Evolutionary conservation across 2,888 invertebrate genomes (phyloP), one percentile per base, ranked within the genome.

Genomic region (Drosophila heteroneura): DNA sequence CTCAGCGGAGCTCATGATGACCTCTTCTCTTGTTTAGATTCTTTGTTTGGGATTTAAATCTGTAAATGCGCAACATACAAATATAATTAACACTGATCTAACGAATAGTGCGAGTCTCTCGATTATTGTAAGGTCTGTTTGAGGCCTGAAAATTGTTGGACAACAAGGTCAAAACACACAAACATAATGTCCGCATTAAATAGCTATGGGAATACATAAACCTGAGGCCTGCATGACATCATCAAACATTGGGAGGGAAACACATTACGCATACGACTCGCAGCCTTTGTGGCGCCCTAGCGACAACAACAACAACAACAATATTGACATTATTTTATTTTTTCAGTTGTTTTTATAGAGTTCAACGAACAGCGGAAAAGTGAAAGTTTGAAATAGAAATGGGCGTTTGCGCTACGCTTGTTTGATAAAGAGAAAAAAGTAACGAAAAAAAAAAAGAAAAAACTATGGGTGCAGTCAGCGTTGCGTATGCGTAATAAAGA

Each of bases 1-100:
- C 94, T 97, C 96, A 91, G 96, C 96, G 93, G 96, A 96, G 94
- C 96, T 95, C 96, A 96, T 96, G 81, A 52, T 81, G 66, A 56
- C 49, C 65, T 32, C 92, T 94, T 95, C 94, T 76, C 94, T 76
- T 79, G 51, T 47, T 73, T 72, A 96, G 54, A 35, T 68, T 59
- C 68, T 56, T 80, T 94, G 95, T 94, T 74, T 16, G 47, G 65
- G 74, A 63, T 61, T 65, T 41, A 78, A 78, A 79, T 79, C 88
- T 88, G 85, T 72, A 90, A 89, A 60, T 68, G 57, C 63, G 52
- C 72, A 81, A 41, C 37, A 60, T 32, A 19, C 60, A 64, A 56
- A 61, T 26, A 76, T 71, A 69, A 80, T 79, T 73, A 72, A 59
- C 83, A 65, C 75, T 64, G 41, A 41, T 39, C 70, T 67, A 26